Evolutionary conservation across 2,797 vertebrate genomes (phyloP).

Genomic region (Huso huso): DNA sequence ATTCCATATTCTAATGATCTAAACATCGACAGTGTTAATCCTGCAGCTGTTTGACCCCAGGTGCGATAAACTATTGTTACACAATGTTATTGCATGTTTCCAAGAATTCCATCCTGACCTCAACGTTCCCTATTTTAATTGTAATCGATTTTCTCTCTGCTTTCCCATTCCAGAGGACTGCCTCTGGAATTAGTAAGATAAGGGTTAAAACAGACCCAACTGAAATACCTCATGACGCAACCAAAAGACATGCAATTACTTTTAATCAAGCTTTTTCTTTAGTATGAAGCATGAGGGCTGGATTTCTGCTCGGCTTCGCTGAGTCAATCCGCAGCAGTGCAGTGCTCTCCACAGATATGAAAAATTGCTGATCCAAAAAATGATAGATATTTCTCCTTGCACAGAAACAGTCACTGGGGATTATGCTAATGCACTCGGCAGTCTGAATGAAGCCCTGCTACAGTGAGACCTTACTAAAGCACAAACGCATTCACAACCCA

Average conservation of each 20-base stretch:
- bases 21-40: too few species aligned
- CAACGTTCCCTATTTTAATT: too few species aligned
- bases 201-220: slow-evolving; percentile 34
- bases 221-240: slow-evolving; percentile 38
- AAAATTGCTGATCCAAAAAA: slow-evolving; percentile 38
- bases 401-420: slow-evolving; percentile 46
- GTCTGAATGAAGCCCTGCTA: slow-evolving; percentile 27
- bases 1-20: too few species aligned
- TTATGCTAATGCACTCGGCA: slow-evolving; percentile 46
- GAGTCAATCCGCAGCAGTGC: slow-evolving; percentile 13
- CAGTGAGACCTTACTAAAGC: slow-evolving; percentile 11
- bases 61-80: too few species aligned
- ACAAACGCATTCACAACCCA: neutral
- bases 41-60: too few species aligned
- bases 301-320: slow-evolving; percentile 22
- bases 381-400: slow-evolving; percentile 38
- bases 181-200: too few species aligned
- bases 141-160: too few species aligned
- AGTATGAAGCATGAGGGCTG: slow-evolving; percentile 17
- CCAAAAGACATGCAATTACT: slow-evolving; percentile 27
- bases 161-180: too few species aligned
- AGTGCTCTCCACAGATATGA: slow-evolving; percentile 15
- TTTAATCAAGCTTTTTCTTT: slow-evolving; percentile 29
- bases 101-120: too few species aligned
- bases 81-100: too few species aligned